These are phyloP conservation scores for Patagioenas fasciata DNA, from an alignment of 2,113 vertebrate genomes.

Conservation along the genomic window DNA sequence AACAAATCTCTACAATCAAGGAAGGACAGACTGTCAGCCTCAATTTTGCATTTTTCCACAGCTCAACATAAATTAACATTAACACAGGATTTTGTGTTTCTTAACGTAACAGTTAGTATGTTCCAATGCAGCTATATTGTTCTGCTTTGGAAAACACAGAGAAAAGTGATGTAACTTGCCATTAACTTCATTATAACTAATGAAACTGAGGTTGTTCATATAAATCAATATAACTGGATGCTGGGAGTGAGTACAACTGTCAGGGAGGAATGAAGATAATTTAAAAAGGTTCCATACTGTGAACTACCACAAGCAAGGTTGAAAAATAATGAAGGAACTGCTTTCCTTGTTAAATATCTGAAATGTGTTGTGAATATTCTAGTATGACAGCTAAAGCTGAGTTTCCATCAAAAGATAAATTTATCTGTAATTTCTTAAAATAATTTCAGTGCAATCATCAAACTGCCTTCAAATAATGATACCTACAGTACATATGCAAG, in stretches of 20 bases:
- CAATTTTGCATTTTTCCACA: slow-evolving; percentile 27
- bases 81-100: slow-evolving; percentile 18
- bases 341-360: slow-evolving; percentile 53
- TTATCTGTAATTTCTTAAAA: slow-evolving; percentile 28
- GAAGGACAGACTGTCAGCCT: not conserved
- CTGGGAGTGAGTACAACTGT: slow-evolving; percentile 50
- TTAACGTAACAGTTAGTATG: not conserved
- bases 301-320: slow-evolving; percentile 43
- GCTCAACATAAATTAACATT: slow-evolving; percentile 43
- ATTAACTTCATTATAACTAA: slow-evolving; percentile 55
- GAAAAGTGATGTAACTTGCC: slow-evolving; percentile 9
- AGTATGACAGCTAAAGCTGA: slow-evolving; percentile 1
- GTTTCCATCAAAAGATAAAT: slow-evolving; percentile 8
- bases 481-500: slow-evolving; percentile 20
- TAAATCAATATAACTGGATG: slow-evolving; percentile 60
- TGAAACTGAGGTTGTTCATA: slow-evolving; percentile 20
- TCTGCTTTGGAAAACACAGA: slow-evolving; percentile 28
- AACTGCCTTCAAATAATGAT: slow-evolving; percentile 66
- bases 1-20: not conserved
- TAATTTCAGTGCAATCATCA: slow-evolving; percentile 43
- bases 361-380: slow-evolving; percentile 23
- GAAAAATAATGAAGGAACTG: slow-evolving; percentile 51
- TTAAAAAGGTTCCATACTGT: slow-evolving; percentile 50
- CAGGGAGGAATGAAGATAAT: slow-evolving; percentile 52
- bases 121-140: not conserved